Percentiles rank a stretch among this genome's conserved stretches.
These are phyloP conservation scores for Cyaniris semiargus DNA, from an alignment of 2,888 invertebrate genomes.

Conservation along the genomic window DNA sequence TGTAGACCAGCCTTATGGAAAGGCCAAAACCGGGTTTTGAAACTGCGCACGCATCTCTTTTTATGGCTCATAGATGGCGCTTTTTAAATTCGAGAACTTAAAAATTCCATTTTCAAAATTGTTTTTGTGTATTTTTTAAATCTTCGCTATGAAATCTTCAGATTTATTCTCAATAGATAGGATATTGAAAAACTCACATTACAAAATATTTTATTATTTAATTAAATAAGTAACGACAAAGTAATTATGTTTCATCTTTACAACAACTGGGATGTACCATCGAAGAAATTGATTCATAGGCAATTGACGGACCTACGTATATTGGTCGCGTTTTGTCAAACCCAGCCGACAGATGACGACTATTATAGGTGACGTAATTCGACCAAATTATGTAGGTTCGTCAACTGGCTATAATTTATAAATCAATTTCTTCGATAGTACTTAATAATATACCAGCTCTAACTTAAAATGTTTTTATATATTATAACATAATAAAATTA, in stretches of 20 bases:
- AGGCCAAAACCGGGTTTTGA: not conserved
- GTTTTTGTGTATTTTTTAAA: not conserved
- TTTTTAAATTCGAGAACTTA: not conserved
- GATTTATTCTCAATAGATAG: not conserved
- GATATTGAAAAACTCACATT: not conserved
- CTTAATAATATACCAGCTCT: not conserved
- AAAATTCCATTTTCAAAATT: not conserved
- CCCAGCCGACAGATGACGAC: no score
- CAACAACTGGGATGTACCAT: not conserved
- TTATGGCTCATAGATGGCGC: not conserved
- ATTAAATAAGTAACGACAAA: not conserved
- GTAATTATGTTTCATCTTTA: not conserved
- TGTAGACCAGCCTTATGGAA: constrained; percentile 7
- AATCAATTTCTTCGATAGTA: no score
- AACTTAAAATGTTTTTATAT: not conserved
- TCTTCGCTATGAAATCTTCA: not conserved
- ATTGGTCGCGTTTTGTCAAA: no score
- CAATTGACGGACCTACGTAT: no score
- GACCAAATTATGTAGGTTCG: no score
- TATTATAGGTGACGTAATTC: no score
- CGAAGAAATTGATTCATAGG: no score
- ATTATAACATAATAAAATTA: not conserved
- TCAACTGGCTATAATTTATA: no score
- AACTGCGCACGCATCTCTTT: not conserved
- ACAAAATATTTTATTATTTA: constrained; percentile 2